Evolutionary conservation across 2,113 vertebrate species (phyloP).

Genomic region (Campylomormyrus numenius): DNA sequence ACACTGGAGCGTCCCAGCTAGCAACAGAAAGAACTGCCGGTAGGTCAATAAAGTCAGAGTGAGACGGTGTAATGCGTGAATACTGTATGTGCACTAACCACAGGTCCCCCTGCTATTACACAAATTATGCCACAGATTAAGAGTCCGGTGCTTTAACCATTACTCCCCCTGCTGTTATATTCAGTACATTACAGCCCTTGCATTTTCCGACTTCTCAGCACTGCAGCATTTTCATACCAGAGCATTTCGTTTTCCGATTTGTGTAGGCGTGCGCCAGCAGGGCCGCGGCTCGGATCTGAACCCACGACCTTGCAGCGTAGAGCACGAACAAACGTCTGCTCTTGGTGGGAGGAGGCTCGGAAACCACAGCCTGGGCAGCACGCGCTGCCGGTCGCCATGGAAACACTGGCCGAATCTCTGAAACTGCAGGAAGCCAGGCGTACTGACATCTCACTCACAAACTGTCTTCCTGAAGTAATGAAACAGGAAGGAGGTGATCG

Average conservation of each 20-base stretch:
- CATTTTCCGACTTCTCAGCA: not conserved
- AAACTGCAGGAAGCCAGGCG: not conserved
- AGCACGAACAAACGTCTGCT: not conserved
- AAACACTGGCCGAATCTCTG: not conserved
- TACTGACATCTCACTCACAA: not conserved
- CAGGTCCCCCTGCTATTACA: not conserved
- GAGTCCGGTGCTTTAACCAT: not conserved
- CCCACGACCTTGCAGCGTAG: not conserved
- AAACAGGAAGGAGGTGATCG: not conserved
- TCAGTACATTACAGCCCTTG: not conserved
- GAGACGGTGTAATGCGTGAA: not conserved
- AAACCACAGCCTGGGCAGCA: slow-evolving; percentile 2
- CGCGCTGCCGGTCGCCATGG: not conserved
- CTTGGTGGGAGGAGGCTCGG: not conserved
- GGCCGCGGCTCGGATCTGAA: not conserved
- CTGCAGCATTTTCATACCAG: not conserved
- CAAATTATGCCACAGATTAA: not conserved
- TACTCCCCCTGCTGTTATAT: not conserved
- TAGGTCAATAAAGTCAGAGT: not conserved
- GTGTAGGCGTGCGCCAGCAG: not conserved
- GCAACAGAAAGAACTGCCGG: not conserved
- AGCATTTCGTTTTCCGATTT: not conserved
- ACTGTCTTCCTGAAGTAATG: not conserved
- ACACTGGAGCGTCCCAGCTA: not conserved
- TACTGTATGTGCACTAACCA: not conserved